Evolutionary conservation across 2,888 invertebrate genomes (phyloP), one percentile per base, ranked within the genome.

Genomic region (Sarcophaga variegata): DNA sequence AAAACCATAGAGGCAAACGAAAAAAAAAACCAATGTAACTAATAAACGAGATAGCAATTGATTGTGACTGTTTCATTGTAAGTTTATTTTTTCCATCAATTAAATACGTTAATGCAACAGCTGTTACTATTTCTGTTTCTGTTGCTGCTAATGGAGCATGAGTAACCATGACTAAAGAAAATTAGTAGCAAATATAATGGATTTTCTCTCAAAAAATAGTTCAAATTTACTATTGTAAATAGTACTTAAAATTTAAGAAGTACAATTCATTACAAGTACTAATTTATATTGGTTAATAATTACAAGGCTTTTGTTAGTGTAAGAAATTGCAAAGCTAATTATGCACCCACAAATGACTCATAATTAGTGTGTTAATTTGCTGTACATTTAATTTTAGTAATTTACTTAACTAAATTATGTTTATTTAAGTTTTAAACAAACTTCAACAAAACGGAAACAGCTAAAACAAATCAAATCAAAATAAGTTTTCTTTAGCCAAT

Each of bases 1-100:
- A 20, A 47, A 71, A 59, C 25, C 63, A 70, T 60, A 59, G 49
- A 59, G 49, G 20, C 27, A 22, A 27, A 70, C 59, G 63, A 76
- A 27, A 2, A 37, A 37, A 37, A 37, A 37, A 37, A 37, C 10
- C 37, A 37, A 27, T 59, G 45, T 4, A 17, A 17, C 22, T 70
- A 63, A 63, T 59, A 64, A 74, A 62, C 12, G 47, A 47, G 45
- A 12, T 2, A 70, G 5, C 22, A 27, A 72, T 20, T 72, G 22
- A 62, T 20, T 62, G 62, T 62, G 25, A 54, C 20, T 20, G 14
- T 3, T 22, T 47, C 0, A n/a, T 79, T 71, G 37, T 37, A 14
- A n/a, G 54, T 22, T 4, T 11, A 12, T 54, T 66, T 22, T 37
- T 37, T 37, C 2, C 2, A 37, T 37, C 37, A 37, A 37, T 37